These are phyloP conservation scores for Endotricha flammealis DNA, from an alignment of 2,888 invertebrate genomes.

Conservation along the genomic window DNA sequence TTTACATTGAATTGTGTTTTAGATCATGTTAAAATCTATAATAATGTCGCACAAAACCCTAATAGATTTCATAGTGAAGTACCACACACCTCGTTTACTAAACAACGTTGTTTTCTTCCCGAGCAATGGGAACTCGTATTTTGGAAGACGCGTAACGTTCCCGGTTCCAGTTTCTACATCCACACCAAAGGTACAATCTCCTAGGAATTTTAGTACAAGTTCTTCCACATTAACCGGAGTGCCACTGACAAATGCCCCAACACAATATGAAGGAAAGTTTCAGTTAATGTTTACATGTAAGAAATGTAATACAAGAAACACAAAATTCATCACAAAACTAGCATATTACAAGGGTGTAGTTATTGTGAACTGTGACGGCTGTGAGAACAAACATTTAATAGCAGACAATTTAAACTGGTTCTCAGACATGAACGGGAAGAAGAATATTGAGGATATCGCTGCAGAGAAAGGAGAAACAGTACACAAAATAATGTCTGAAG, in stretches of 20 bases:
- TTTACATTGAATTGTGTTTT: too few species aligned
- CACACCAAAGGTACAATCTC: conserved; percentile 49
- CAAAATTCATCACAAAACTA: conserved; percentile 88
- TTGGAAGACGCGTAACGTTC: conserved; percentile 53
- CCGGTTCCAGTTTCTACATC: conserved; percentile 43
- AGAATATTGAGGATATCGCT: conserved; percentile 94
- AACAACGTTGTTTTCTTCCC: conserved; percentile 66
- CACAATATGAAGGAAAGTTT: conserved; percentile 74
- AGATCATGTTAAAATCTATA: conserved; percentile 13
- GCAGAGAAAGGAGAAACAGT: conserved; percentile 92
- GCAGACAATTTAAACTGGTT: conserved; percentile 99
- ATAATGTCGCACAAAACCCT: conserved; percentile 61
- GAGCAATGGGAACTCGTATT: conserved; percentile 65
- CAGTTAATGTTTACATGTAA: conserved; percentile 92
- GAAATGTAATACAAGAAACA: conserved; percentile 87
- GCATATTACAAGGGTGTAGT: conserved; percentile 94
- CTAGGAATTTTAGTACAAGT: conserved; percentile 50
- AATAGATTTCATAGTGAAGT: conserved; percentile 67
- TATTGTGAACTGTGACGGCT: conserved; percentile 92
- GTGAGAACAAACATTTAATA: conserved; percentile 93
- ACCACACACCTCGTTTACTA: conserved; percentile 60
- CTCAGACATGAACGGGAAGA: conserved; percentile 83
- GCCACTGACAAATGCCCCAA: conserved; percentile 32
- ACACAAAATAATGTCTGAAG: conserved; percentile 68
- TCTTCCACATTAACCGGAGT: conserved; percentile 39